Percentiles rank a stretch among this genome's conserved stretches.
Evolutionary conservation across 2,797 vertebrate genomes (phyloP).

Genomic region (Lutjanus campechanus): DNA sequence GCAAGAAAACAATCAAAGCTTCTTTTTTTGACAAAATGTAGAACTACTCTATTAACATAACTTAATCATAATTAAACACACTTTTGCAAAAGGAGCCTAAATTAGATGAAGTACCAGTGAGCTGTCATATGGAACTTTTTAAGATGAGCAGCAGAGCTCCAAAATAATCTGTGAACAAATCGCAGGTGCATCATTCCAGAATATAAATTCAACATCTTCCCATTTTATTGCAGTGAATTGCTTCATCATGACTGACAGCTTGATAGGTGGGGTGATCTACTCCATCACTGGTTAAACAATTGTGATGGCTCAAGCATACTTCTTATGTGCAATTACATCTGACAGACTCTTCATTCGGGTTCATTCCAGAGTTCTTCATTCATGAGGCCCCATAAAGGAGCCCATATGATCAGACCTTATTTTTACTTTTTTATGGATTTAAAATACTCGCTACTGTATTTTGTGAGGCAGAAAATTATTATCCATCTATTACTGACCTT

Average conservation of each 20-base stretch:
- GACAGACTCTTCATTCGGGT: neutral
- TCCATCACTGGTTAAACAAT: conserved; percentile 3
- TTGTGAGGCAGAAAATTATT: too few relatives aligned
- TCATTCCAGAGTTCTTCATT: neutral
- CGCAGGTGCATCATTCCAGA: conserved; percentile 1
- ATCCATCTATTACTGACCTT: too few relatives aligned
- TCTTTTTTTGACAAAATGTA: neutral
- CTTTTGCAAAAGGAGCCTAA: neutral
- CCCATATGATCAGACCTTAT: too few relatives aligned
- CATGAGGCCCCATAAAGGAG: too few relatives aligned
- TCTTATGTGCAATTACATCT: neutral
- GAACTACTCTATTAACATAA: neutral
- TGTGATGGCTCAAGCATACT: neutral
- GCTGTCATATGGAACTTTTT: neutral
- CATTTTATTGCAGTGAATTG: conserved; percentile 8
- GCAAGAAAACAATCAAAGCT: neutral
- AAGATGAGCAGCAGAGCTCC: neutral
- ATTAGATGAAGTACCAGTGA: neutral
- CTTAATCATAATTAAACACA: neutral
- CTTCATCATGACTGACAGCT: conserved; percentile 25
- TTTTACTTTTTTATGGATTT: too few relatives aligned
- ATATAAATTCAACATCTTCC: conserved; percentile 9
- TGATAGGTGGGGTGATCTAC: conserved; percentile 27
- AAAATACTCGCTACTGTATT: too few relatives aligned
- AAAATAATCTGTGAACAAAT: conserved; percentile 20